These are phyloP conservation scores for Exocentrus adspersus DNA, from an alignment of 2,888 invertebrate genomes.

Conservation along the genomic window DNA sequence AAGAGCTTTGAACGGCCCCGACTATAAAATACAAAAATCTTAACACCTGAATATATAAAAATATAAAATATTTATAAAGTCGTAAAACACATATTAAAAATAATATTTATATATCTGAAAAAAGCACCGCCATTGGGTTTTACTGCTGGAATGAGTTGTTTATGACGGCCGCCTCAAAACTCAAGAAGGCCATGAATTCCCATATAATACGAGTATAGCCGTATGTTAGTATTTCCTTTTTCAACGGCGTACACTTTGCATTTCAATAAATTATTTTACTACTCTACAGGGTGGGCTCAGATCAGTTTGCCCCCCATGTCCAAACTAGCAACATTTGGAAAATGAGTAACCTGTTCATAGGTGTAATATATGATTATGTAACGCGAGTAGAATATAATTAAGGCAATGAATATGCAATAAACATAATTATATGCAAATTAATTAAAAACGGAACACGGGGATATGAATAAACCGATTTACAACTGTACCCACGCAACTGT, in stretches of 20 bases:
- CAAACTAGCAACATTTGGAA: too few relatives aligned
- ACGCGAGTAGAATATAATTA: too few relatives aligned
- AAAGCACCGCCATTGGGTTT: constrained; percentile 61
- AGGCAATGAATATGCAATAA: too few relatives aligned
- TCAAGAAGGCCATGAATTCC: constrained; percentile 53
- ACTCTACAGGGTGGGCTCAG: too few relatives aligned
- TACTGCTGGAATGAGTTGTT: constrained; percentile 63
- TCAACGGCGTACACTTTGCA: constrained; percentile 14
- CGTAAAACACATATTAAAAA: constrained; percentile 66
- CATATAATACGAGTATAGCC: constrained; percentile 46
- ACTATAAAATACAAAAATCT: constrained; percentile 59
- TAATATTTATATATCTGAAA: constrained; percentile 65
- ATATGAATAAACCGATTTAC: neutral
- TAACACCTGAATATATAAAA: constrained; percentile 65
- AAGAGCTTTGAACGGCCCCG: constrained; percentile 51
- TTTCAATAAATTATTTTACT: constrained; percentile 16
- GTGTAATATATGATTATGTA: too few relatives aligned
- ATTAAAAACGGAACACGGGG: neutral
- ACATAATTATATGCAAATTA: neutral
- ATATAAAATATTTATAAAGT: constrained; percentile 65
- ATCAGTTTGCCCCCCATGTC: too few relatives aligned
- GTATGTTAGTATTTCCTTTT: constrained; percentile 33
- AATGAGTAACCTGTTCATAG: too few relatives aligned
- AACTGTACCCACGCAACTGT: neutral
- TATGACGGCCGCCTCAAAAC: constrained; percentile 60